Percentiles rank a stretch among this genome's conserved stretches.
Evolutionary conservation across 2,797 vertebrate species (phyloP).

Genomic region (Melanotaenia nigrans): DNA sequence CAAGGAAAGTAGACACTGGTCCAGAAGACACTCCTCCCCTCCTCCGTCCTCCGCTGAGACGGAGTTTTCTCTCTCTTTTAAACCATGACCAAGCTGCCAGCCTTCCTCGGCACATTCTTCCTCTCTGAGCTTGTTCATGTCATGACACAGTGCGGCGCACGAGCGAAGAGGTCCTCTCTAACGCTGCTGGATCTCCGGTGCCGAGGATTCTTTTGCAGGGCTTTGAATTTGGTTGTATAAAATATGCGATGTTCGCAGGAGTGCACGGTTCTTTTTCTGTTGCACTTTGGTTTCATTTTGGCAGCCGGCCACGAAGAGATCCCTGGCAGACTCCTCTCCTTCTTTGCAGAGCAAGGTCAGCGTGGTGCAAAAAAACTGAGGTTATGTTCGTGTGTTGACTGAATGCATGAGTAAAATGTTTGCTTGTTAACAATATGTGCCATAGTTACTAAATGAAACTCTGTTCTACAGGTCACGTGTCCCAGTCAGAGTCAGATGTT

Average conservation of each 20-base stretch:
- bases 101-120: conserved; percentile 48
- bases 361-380: conserved; percentile 47
- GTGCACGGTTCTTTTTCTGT: conserved; percentile 80
- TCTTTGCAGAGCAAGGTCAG: conserved; percentile 89
- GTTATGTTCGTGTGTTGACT: conserved; percentile 10
- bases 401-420: conserved; percentile 8
- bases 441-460: not conserved
- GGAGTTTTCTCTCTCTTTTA: conserved; percentile 62
- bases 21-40: conserved; percentile 62
- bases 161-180: conserved; percentile 63
- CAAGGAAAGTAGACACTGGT: conserved; percentile 62
- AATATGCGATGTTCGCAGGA: conserved; percentile 88
- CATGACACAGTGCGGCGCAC: conserved; percentile 71
- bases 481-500: conserved; percentile 74
- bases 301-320: conserved; percentile 78
- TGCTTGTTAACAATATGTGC: not conserved
- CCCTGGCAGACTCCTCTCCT: conserved; percentile 76
- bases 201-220: conserved; percentile 53
- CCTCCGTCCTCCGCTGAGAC: conserved; percentile 48
- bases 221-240: conserved; percentile 71
- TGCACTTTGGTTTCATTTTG: conserved; percentile 82
- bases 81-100: conserved; percentile 60
- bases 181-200: conserved; percentile 59
- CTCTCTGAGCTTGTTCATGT: conserved; percentile 58
- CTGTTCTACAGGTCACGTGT: conserved; percentile 76